A percentile compares a stretch with the other conserved stretches of the same genome.
phyloP scores from a whole-genome alignment of 2,888 invertebrate genomes.

The Leucoma salicis region DNA sequence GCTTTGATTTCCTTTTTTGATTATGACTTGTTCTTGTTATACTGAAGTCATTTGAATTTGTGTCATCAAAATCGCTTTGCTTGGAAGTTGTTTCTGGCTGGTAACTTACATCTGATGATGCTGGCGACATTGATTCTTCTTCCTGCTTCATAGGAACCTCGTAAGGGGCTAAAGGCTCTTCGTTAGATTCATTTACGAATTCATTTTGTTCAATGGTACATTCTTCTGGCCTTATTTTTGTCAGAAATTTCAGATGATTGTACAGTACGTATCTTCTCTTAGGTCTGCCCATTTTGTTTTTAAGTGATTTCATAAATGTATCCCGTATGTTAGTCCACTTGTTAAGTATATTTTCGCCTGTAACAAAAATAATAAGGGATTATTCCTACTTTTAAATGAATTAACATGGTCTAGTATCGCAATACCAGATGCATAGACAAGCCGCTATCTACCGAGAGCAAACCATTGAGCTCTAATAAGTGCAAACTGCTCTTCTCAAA shows the following conservation, averaged over 20 bases:
- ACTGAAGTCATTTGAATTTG: slow-evolving; percentile 8
- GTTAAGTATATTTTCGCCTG: slow-evolving; percentile 59
- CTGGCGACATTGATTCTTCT: slow-evolving; percentile 11
- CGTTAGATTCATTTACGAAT: slow-evolving; percentile 7
- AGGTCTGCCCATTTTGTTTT: slow-evolving; percentile 50
- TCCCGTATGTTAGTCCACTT: slow-evolving; percentile 75
- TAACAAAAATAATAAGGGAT: slow-evolving; percentile 24
- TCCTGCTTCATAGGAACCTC: slow-evolving; percentile 35
- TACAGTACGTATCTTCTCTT: slow-evolving; percentile 59
- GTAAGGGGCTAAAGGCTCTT: slow-evolving; percentile 21
- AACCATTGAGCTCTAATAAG: no score
- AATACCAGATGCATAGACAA: no score
- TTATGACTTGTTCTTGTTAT: slow-evolving; percentile 10
- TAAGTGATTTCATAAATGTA: slow-evolving; percentile 64
- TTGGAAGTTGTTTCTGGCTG: slow-evolving; percentile 12
- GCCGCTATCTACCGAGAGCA: no score
- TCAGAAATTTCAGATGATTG: slow-evolving; percentile 59
- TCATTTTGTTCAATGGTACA: slow-evolving; percentile 1
- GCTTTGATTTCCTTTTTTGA: slow-evolving; percentile 38
- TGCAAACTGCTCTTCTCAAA: no score
- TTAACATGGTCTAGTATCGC: no score
- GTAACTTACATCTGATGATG: slow-evolving; percentile 9
- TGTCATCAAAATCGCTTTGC: slow-evolving; percentile 11
- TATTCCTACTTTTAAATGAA: no score
- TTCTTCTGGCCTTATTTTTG: slow-evolving; percentile 42